These are phyloP conservation scores for Protonemura montana DNA, from an alignment of 2,888 invertebrate species.

Conservation along the genomic window DNA sequence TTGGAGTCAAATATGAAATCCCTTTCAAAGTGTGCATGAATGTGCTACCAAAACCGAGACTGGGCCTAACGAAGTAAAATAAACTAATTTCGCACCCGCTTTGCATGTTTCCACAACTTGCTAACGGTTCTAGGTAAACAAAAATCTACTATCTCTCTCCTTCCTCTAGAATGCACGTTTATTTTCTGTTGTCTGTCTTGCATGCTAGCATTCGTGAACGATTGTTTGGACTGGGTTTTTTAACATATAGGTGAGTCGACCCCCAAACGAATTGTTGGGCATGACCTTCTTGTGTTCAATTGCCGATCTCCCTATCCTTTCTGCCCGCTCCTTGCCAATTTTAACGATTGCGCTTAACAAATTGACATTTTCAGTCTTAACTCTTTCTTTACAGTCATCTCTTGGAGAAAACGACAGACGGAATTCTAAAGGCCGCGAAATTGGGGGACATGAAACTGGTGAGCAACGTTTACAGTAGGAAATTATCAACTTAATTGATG, in stretches of 20 bases:
- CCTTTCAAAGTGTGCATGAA: background rate
- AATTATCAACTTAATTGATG: background rate
- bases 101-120: background rate
- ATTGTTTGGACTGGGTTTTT: slow-evolving; percentile 78
- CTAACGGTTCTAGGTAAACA: background rate
- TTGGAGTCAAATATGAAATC: background rate
- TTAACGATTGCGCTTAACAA: slow-evolving; percentile 1
- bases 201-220: slow-evolving; percentile 83
- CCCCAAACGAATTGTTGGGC: slow-evolving; percentile 1
- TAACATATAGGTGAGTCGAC: slow-evolving; percentile 46
- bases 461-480: slow-evolving; percentile 54
- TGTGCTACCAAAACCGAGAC: background rate
- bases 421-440: slow-evolving; percentile 83
- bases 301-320: background rate
- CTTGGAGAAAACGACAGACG: slow-evolving; percentile 83
- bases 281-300: background rate
- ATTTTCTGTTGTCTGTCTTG: slow-evolving; percentile 57
- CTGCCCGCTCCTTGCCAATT: background rate
- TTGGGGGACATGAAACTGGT: slow-evolving; percentile 81
- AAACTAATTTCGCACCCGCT: background rate
- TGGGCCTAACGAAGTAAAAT: background rate
- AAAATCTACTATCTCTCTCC: background rate
- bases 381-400: slow-evolving; percentile 61
- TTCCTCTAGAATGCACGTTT: slow-evolving; percentile 26
- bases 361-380: slow-evolving; percentile 18